Conservation (phyloP, 2,113 vertebrate species). For the Ceyx cyanopectus region DNA sequence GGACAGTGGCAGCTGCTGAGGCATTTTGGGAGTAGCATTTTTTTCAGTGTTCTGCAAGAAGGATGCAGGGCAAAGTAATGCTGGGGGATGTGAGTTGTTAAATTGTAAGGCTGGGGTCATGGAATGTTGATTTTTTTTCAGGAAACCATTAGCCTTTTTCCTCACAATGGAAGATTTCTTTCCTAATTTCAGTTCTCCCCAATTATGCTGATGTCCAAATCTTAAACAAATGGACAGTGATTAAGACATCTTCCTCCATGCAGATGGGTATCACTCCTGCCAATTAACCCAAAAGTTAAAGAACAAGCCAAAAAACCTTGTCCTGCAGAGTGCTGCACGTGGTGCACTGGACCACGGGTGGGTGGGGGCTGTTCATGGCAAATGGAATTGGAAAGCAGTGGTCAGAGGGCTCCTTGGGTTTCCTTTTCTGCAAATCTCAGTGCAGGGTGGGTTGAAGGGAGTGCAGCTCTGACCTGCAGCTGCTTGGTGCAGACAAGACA, state of each 20-base stretch:
- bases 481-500: background rate
- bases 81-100: background rate
- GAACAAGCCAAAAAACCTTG: background rate
- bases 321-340: background rate
- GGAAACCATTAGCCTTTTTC: background rate
- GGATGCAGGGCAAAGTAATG: background rate
- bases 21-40: background rate
- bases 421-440: background rate
- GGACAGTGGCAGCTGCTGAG: background rate
- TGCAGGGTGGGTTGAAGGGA: background rate
- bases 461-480: background rate
- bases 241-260: background rate
- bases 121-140: background rate
- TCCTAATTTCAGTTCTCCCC: background rate
- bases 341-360: background rate
- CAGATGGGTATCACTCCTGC: background rate
- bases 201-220: background rate
- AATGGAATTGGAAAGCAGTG: rapidly evolving
- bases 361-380: background rate
- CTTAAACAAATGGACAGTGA: background rate
- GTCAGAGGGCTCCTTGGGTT: background rate
- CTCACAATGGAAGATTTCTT: background rate
- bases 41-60: background rate
- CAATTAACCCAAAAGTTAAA: background rate
- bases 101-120: background rate